phyloP scores from a whole-genome alignment of 2,113 vertebrate genomes.

The Eudyptes chrysolophus region DNA sequence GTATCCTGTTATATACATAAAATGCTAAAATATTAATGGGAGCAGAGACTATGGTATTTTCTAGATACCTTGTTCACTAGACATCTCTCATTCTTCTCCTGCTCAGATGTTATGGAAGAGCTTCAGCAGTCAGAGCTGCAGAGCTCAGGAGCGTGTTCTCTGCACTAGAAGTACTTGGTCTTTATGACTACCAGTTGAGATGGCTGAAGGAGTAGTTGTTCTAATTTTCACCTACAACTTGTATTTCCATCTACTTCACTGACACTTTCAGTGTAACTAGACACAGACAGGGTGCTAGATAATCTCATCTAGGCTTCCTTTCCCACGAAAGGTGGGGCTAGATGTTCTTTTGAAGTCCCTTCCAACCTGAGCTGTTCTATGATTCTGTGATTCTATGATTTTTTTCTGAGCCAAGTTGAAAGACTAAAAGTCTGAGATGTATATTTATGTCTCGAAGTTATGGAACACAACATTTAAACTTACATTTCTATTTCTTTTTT shows the following conservation, averaged over 20 bases:
- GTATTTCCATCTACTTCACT: background rate
- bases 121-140: background rate
- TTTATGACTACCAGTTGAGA: background rate
- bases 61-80: background rate
- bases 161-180: background rate
- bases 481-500: background rate
- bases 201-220: background rate
- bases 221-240: background rate
- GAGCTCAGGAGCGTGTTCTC: background rate
- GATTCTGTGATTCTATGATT: background rate
- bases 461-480: background rate
- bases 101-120: background rate
- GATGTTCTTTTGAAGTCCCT: background rate
- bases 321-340: background rate
- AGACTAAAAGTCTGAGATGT: background rate
- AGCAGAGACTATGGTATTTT: background rate
- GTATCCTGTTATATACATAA: background rate
- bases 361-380: background rate
- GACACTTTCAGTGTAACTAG: background rate
- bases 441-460: background rate
- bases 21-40: background rate
- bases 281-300: background rate
- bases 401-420: background rate
- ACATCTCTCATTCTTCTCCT: background rate
- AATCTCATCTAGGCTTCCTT: background rate